A percentile compares a stretch with the other conserved stretches of the same genome.
Conservation (phyloP, 2,888 invertebrate genomes). For the Nephrotoma flavescens region DNA sequence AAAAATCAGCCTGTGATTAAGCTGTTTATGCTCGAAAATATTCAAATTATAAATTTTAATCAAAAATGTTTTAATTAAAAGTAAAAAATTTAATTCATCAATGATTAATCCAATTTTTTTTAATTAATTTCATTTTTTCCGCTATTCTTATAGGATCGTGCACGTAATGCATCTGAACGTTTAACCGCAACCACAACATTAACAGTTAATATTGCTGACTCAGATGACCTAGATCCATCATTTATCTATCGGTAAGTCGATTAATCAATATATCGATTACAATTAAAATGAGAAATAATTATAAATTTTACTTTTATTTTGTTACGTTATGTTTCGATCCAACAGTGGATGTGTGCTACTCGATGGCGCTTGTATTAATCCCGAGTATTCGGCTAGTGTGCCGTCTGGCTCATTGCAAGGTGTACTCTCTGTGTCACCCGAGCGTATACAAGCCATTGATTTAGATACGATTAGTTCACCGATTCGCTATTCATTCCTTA, state of each 20-base stretch:
- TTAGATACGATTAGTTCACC: slow-evolving; percentile 76
- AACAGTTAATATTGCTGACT: slow-evolving; percentile 72
- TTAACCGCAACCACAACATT: slow-evolving; percentile 73
- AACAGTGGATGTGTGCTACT: slow-evolving; percentile 53
- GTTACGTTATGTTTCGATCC: neutral
- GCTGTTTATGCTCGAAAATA: neutral
- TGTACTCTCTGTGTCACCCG: slow-evolving; percentile 67
- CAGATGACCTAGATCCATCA: slow-evolving; percentile 82
- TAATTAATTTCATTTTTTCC: neutral
- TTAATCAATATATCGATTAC: neutral
- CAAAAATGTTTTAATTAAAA: neutral
- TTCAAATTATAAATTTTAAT: neutral
- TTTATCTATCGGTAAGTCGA: slow-evolving; percentile 55
- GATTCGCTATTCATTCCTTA: slow-evolving; percentile 67
- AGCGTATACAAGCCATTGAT: slow-evolving; percentile 80
- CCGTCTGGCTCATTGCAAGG: slow-evolving; percentile 65
- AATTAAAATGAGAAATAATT: neutral
- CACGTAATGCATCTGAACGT: slow-evolving; percentile 58
- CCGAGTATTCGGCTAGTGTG: slow-evolving; percentile 71
- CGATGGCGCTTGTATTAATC: slow-evolving; percentile 75
- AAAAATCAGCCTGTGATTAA: neutral
- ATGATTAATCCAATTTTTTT: neutral
- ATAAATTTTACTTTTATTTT: neutral
- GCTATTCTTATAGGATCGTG: slow-evolving; percentile 52
- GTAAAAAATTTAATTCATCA: neutral